Evolutionary conservation across 1,140 invertebrate species (phyloP).

Genomic region (Drosophila subpulchrella): DNA sequence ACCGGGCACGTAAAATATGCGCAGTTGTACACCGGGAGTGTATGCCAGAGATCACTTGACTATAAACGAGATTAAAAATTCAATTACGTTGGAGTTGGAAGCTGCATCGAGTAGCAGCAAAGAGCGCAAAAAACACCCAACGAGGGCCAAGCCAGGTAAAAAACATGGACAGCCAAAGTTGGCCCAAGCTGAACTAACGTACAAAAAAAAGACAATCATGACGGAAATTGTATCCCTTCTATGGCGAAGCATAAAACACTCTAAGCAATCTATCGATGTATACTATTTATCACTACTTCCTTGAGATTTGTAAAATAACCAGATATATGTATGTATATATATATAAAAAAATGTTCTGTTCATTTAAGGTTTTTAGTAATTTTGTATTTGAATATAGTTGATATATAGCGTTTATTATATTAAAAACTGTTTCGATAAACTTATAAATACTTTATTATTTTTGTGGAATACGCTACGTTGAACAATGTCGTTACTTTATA

Average conservation of each 20-base stretch:
- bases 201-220: conserved; percentile 20
- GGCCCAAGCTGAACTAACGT: conserved; percentile 40
- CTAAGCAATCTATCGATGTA: background rate
- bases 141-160: conserved; percentile 36
- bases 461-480: too few relatives aligned
- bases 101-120: conserved; percentile 75
- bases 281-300: background rate
- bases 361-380: too few relatives aligned
- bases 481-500: too few relatives aligned
- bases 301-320: background rate
- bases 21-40: conserved; percentile 73
- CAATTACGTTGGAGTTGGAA: conserved; percentile 81
- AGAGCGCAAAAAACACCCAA: conserved; percentile 41
- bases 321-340: too few relatives aligned
- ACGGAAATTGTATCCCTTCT: background rate
- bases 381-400: too few relatives aligned
- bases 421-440: too few relatives aligned
- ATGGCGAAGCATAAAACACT: conserved; percentile 12
- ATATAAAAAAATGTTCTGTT: background rate
- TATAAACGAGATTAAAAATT: conserved; percentile 84
- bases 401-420: too few relatives aligned
- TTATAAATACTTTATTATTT: too few relatives aligned
- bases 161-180: conserved; percentile 65
- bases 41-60: conserved; percentile 83
- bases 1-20: conserved; percentile 72